These are phyloP conservation scores for Odontothrips loti DNA, from an alignment of 2,888 invertebrate species.

Conservation along the genomic window DNA sequence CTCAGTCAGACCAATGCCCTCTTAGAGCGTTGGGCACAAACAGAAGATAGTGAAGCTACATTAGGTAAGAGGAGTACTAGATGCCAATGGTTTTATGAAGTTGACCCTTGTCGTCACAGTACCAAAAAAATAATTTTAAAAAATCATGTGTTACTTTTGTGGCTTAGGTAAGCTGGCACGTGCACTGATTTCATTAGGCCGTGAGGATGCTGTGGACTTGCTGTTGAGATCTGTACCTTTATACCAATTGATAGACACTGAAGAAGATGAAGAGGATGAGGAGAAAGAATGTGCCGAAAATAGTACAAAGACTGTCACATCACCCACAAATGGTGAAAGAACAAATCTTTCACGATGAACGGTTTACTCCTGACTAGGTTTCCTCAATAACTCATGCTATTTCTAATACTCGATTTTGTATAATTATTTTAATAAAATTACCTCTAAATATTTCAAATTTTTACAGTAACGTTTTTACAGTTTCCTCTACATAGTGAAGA, in stretches of 20 bases:
- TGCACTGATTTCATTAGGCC: slow-evolving; percentile 57
- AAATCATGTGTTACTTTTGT: not conserved
- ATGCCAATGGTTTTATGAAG: not conserved
- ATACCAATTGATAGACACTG: slow-evolving; percentile 40
- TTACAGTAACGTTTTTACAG: too few species aligned
- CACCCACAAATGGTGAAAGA: slow-evolving; percentile 6
- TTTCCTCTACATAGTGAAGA: too few species aligned
- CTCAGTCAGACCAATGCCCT: slow-evolving; percentile 44
- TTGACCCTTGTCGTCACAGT: too few species aligned
- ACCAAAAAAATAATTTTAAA: not conserved
- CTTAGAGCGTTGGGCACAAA: slow-evolving; percentile 50
- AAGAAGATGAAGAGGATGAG: slow-evolving; percentile 5
- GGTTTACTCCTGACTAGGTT: too few species aligned
- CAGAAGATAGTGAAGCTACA: slow-evolving; percentile 41
- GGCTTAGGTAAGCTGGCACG: slow-evolving; percentile 52
- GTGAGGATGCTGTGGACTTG: slow-evolving; percentile 58
- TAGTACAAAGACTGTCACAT: not conserved
- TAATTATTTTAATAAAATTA: too few species aligned
- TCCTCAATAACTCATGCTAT: too few species aligned
- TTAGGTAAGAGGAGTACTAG: slow-evolving; percentile 40
- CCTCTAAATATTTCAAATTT: too few species aligned
- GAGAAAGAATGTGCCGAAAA: not conserved
- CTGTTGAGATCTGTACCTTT: slow-evolving; percentile 54
- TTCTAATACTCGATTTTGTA: too few species aligned
- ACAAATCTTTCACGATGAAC: slow-evolving; percentile 4